Evolutionary conservation across 2,888 invertebrate species (phyloP).

Genomic region (Macrosiphum euphorbiae): DNA sequence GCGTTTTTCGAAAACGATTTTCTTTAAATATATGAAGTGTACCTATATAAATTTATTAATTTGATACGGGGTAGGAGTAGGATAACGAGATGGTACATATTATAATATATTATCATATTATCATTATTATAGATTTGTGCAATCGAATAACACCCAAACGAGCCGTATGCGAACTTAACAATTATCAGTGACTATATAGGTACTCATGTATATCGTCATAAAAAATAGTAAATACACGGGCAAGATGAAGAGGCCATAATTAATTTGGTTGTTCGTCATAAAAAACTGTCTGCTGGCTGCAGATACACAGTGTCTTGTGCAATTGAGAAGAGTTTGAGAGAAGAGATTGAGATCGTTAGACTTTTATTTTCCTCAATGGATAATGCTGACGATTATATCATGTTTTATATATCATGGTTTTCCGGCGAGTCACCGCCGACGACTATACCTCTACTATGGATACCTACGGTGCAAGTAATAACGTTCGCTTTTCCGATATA

Average conservation of each 20-base stretch:
- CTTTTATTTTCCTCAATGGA: slow-evolving; percentile 31
- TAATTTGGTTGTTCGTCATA: background rate
- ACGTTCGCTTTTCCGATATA: slow-evolving; percentile 27
- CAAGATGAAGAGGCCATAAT: background rate
- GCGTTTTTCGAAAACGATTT: slow-evolving; percentile 6
- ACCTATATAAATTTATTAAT: background rate
- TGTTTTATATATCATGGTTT: background rate
- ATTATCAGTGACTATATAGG: background rate
- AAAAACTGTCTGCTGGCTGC: background rate
- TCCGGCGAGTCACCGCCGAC: slow-evolving; percentile 23
- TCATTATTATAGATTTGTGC: background rate
- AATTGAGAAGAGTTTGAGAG: background rate
- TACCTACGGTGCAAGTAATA: background rate
- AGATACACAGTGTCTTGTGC: background rate
- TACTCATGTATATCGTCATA: background rate
- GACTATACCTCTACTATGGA: background rate
- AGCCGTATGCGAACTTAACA: background rate
- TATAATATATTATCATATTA: background rate
- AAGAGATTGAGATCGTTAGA: background rate
- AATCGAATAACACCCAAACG: background rate
- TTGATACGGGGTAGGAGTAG: background rate
- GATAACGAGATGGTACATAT: background rate
- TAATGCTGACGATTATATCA: background rate
- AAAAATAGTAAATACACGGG: background rate
- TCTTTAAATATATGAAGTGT: background rate